Base-by-base conservation (phyloP, 2,113 vertebrate species). In the Regulus satrapa region DNA sequence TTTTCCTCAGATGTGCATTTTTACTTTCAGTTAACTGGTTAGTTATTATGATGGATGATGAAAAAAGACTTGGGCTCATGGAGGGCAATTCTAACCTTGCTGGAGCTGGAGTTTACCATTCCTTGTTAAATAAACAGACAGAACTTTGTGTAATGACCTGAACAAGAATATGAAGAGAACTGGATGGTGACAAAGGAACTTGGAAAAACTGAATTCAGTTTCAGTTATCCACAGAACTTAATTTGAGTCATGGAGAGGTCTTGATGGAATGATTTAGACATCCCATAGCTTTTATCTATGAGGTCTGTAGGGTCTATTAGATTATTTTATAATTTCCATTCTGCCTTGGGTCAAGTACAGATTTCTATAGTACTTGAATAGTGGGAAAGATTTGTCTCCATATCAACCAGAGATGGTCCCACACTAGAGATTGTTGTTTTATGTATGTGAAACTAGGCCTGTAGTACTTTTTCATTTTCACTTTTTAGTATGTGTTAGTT, bases 271-370 rank as follows among this genome's bases (percentile, higher is more conserved):
- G 16, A 91, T 75, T 95, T 43, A 95, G 61, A 16, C n/a, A 64
- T 61, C 61, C 29, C 34, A n/a, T 52, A 24, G 77, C 69, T 96
- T 92, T 89, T 80, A 86, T 87, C 89, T 79, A 61, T 41, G 45
- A 78, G 28, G 26, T 72, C 41, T 88, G 11, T 12, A 58, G 51
- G 24, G 38, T 63, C 88, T 95, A 46, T 93, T 96, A 91, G 82
- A 85, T 94, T 88, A 89, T 87, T 52, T 88, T 54, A 95, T 82
- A 36, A 91, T 89, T 92, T 95, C 89, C 93, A 79, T 85, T 74
- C 74, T 89, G 85, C 92, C 90, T 85, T 34, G 5, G 78, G 93
- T 69, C 74, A 94, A 79, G 80, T 73, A 54, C 62, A 93, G 69
- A 85, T 92, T 91, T 95, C 87, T 85, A 41, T 83, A 76, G 87